Percentiles rank a stretch among this genome's conserved stretches.
Conservation (phyloP, 1,140 invertebrate genomes). For the Drosophila pseudoobscura region DNA sequence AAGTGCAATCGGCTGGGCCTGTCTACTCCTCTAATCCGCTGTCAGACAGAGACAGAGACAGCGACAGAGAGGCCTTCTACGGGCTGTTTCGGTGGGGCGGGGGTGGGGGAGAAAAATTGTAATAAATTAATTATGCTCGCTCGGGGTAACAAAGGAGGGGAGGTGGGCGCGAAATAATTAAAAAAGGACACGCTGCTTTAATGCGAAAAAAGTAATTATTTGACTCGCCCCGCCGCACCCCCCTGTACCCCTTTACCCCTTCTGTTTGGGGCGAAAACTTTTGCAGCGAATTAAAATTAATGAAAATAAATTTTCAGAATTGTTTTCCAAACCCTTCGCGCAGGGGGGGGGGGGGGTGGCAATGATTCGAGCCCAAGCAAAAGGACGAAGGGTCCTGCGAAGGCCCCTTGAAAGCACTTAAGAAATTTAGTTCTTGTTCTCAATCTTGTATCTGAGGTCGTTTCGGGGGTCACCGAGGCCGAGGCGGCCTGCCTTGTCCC, state of each 20-base stretch:
- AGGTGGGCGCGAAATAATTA: conserved; percentile 65
- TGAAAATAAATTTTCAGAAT: conserved; percentile 81
- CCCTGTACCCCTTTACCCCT: too few species aligned
- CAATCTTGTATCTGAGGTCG: conserved; percentile 76
- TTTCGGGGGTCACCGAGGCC: conserved; percentile 18
- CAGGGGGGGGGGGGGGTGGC: conserved; percentile 12
- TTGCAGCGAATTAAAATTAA: conserved; percentile 79
- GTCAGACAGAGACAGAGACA: neutral
- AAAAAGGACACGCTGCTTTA: conserved; percentile 69
- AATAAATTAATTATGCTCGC: conserved; percentile 76
- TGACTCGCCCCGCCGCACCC: conserved; percentile 13
- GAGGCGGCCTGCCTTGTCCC: too few species aligned
- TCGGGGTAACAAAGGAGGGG: conserved; percentile 23
- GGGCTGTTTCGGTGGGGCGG: too few species aligned
- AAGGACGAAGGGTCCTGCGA: conserved; percentile 48
- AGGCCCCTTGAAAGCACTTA: conserved; percentile 62
- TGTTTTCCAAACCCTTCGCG: conserved; percentile 71
- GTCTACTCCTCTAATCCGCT: conserved; percentile 10
- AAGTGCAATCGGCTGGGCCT: conserved; percentile 55
- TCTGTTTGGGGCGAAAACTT: conserved; percentile 50
- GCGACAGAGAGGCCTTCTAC: too few species aligned
- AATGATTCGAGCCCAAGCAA: conserved; percentile 59
- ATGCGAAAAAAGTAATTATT: conserved; percentile 80
- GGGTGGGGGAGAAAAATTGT: conserved; percentile 32
- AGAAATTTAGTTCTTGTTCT: conserved; percentile 77